Percentiles rank a stretch among this genome's conserved stretches.
phyloP scores from a whole-genome alignment of 2,797 vertebrate species.

The Platyrinchus mystaceus region DNA sequence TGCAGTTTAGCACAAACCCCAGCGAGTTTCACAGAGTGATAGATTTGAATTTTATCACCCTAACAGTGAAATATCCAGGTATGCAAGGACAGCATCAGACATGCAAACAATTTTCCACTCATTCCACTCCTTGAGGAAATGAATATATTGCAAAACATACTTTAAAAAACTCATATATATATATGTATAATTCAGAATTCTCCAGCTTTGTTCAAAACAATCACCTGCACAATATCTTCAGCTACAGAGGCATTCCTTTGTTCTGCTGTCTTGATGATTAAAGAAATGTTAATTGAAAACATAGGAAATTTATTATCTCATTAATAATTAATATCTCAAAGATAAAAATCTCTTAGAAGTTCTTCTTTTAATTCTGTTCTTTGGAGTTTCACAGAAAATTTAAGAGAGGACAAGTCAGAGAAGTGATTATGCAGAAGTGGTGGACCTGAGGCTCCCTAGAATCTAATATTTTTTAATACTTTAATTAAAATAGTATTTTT shows the following conservation, averaged over 20 bases:
- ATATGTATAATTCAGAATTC: background rate
- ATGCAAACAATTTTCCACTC: background rate
- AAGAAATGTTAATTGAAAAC: background rate
- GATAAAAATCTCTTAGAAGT: background rate
- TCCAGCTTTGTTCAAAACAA: background rate
- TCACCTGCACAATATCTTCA: background rate
- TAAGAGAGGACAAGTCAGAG: background rate
- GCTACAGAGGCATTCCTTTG: background rate
- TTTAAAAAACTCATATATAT: background rate
- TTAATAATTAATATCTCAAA: slow-evolving; percentile 20
- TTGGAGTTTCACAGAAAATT: background rate
- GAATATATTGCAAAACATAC: background rate
- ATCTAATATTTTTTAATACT: background rate
- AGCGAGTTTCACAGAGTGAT: background rate
- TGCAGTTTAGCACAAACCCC: background rate
- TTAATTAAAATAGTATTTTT: background rate
- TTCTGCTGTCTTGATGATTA: background rate
- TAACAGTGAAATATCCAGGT: background rate
- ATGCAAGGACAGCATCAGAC: background rate
- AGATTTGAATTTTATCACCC: background rate
- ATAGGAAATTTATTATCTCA: background rate
- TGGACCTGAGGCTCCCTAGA: background rate
- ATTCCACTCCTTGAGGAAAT: background rate
- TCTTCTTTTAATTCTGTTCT: background rate
- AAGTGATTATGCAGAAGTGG: background rate